These are phyloP conservation scores for Choreutis nemorana DNA, from an alignment of 2,888 invertebrate genomes.

Conservation along the genomic window DNA sequence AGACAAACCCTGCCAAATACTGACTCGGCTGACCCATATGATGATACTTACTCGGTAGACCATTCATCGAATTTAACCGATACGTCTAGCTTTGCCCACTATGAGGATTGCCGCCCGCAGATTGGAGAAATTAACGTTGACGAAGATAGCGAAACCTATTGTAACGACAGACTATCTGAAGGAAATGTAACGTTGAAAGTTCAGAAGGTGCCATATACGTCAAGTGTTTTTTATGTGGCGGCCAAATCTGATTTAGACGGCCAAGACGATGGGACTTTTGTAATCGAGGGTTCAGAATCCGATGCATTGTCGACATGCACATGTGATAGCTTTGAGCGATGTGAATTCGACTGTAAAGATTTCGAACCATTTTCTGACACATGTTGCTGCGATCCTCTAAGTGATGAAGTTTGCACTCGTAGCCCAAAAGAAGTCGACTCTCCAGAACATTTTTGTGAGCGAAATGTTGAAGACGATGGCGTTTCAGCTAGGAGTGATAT, in stretches of 20 bases:
- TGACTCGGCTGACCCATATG: constrained; percentile 47
- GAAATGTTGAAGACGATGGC: constrained; percentile 44
- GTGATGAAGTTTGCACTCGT: constrained; percentile 56
- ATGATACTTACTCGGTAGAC: constrained; percentile 53
- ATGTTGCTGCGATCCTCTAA: constrained; percentile 63
- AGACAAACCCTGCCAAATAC: constrained; percentile 38
- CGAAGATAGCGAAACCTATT: constrained; percentile 21
- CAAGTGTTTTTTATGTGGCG: constrained; percentile 50
- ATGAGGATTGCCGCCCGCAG: constrained; percentile 51
- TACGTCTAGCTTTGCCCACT: constrained; percentile 57
- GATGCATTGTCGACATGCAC: constrained; percentile 64
- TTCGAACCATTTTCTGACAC: constrained; percentile 70
- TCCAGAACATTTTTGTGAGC: constrained; percentile 50
- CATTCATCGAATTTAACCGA: constrained; percentile 56
- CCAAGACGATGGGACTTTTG: constrained; percentile 34
- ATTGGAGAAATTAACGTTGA: constrained; percentile 31
- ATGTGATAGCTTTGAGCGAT: constrained; percentile 63
- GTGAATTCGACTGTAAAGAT: constrained; percentile 64
- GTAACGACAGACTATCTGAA: constrained; percentile 23
- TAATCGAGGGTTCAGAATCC: constrained; percentile 50
- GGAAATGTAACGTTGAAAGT: constrained; percentile 36
- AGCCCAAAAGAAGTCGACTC: constrained; percentile 60
- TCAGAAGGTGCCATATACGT: constrained; percentile 54
- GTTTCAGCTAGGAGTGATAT: constrained; percentile 65
- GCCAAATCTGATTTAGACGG: constrained; percentile 31